These are phyloP conservation scores for Heterochromis multidens DNA, from an alignment of 2,113 vertebrate species.

Conservation along the genomic window DNA sequence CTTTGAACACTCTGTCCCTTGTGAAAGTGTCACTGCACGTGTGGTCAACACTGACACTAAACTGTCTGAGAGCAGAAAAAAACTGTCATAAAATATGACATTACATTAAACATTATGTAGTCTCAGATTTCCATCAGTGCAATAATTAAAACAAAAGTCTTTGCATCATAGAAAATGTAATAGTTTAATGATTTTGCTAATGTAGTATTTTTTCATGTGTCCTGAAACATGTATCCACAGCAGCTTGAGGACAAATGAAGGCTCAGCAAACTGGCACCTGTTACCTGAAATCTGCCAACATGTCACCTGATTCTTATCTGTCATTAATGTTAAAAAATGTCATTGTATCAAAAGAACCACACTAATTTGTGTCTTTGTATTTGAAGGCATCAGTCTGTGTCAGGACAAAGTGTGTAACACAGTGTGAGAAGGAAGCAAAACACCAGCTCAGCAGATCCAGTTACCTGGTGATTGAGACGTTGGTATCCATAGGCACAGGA, in stretches of 20 bases:
- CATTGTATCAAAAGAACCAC: not conserved
- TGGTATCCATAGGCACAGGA: slow-evolving; percentile 28
- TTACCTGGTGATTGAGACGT: not conserved
- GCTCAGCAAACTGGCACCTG: not conserved
- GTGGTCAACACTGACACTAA: fast-evolving
- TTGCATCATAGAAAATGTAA: not conserved
- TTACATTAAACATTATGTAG: not conserved
- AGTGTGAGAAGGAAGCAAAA: not conserved
- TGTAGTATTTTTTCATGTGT: not conserved
- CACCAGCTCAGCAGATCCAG: not conserved
- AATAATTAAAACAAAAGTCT: not conserved
- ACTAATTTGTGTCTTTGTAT: not conserved
- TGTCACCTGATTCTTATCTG: not conserved
- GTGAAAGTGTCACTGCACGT: not conserved
- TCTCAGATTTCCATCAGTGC: not conserved
- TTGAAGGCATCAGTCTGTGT: no score
- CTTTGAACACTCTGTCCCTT: slow-evolving; percentile 78
- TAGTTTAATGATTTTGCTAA: not conserved
- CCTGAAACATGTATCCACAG: not conserved
- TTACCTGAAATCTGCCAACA: not conserved
- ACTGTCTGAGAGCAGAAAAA: not conserved
- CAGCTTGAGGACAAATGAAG: not conserved
- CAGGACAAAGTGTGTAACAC: no score
- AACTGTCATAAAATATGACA: not conserved
- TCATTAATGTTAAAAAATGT: not conserved